Base-by-base conservation (phyloP, 2,888 invertebrate genomes). In the Parnassius apollo region DNA sequence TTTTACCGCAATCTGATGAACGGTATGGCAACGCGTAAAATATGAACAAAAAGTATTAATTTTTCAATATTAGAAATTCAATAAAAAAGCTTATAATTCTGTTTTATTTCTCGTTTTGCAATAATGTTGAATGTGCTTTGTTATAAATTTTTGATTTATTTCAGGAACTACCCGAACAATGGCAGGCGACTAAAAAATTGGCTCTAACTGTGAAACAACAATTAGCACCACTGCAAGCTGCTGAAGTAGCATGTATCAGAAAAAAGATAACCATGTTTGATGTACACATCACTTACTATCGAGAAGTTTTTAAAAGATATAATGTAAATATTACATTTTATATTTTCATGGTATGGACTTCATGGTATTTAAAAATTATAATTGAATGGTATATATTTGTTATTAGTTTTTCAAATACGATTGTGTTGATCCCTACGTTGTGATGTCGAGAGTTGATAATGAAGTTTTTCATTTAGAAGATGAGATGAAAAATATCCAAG, bases 181-280 rank as follows among this genome's bases (percentile, higher is more conserved):
- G 99, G 99, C 95, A 95, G 73, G 96, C 97, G 70, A 98, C 98
- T 0, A 98, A 98, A 83, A 98, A 98, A 87, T 93, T 98, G 64
- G 97, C 98, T 0, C 88, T 96, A 25, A 96, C 96, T 48, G 96
- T 98, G 3, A 98, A 98, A 80, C 98, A 98, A 81, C 97, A 97
- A 85, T 98, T 99, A 42, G 98, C 98, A 8, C 98, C 99, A 0
- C 85, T 99, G 49, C 98, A 98, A 91, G 98, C 98, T 44, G 95
- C 96, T 9, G 98, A 99, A 92, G 98, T 99, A 2, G 94, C 97
- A 11, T 96, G 96, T 70, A 97, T 99, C 59, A 93, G 98, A 50
- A 96, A 96, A 76, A 96, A 96, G 78, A 96, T 98, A 70, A 92
- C 95, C 0, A 94, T 94, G 1, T 99, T 99, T 81, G 99, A 99